These are phyloP conservation scores for Xylota sylvarum DNA, from an alignment of 2,888 invertebrate genomes.

Conservation along the genomic window DNA sequence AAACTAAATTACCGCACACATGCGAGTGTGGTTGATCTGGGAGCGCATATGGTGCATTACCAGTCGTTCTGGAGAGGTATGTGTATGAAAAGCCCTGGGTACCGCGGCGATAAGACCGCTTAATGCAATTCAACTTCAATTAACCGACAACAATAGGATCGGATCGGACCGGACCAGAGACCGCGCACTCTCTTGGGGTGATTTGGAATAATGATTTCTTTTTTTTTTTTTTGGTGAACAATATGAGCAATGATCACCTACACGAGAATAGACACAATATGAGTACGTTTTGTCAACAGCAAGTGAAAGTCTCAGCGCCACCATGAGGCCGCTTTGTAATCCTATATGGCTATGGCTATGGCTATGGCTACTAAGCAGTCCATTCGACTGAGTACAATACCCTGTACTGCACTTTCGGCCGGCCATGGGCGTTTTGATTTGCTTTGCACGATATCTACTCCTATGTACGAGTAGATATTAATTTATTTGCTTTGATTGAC, in stretches of 20 bases:
- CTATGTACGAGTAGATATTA: slow-evolving; percentile 50
- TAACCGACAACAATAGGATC: slow-evolving; percentile 73
- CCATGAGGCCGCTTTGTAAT: slow-evolving; percentile 36
- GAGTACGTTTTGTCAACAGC: slow-evolving; percentile 65
- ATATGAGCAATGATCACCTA: slow-evolving; percentile 75
- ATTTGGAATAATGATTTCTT: slow-evolving; percentile 69
- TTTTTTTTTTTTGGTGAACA: slow-evolving; percentile 37
- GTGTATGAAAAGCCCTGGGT: slow-evolving; percentile 44
- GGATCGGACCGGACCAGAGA: background rate
- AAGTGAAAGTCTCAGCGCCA: slow-evolving; percentile 75
- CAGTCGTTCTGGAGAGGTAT: slow-evolving; percentile 27
- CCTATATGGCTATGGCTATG: slow-evolving; percentile 47
- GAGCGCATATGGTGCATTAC: slow-evolving; percentile 43
- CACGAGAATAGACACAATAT: slow-evolving; percentile 18
- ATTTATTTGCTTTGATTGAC: slow-evolving; percentile 77
- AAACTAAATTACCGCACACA: slow-evolving; percentile 76
- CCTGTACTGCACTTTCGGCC: slow-evolving; percentile 54
- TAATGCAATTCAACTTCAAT: slow-evolving; percentile 77
- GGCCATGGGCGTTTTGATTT: slow-evolving; percentile 72
- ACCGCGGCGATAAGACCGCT: slow-evolving; percentile 66
- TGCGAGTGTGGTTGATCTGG: slow-evolving; percentile 38
- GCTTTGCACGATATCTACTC: slow-evolving; percentile 63
- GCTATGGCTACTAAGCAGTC: no score
- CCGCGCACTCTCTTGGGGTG: slow-evolving; percentile 47
- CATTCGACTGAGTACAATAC: slow-evolving; percentile 50